Base-by-base conservation (phyloP, 2,888 invertebrate genomes). In the Azorinus chamasolen region DNA sequence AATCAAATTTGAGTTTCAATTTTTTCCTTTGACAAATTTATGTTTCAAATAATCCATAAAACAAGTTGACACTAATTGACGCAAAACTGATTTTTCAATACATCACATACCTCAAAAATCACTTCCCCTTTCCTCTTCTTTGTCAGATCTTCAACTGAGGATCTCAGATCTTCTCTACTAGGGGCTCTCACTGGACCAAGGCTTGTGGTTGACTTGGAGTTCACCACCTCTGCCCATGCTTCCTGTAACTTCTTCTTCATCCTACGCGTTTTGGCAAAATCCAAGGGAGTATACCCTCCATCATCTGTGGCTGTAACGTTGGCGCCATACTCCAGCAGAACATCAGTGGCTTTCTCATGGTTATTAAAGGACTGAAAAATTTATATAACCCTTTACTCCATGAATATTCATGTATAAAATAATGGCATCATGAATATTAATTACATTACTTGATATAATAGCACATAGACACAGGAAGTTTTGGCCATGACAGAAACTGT, bases 271-370 rank as follows among this genome's bases (percentile, higher is more conserved):
- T 90, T 89, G 41, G 92, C 92, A 20, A 92, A 85, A 61, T 93
- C 92, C 10, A 91, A 72, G 3, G 92, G 85, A 12, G 91, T 92
- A 16, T 88, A 76, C 12, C 93, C 92, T 24, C 86, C 78, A 70
- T 91, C 91, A 75, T 93, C 91, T 1, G 88, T 88, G 41, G 91
- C 46, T 0, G 88, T 88, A 32, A 91, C 88, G 63, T 92, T 90
- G 51, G 91, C 92, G 45, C 91, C 92, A 70, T 86, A 80, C 65
- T 87, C 78, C 32, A 92, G 79, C 14, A 92, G 79, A 8, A 83
- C 83, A 20, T 65, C 69, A 1, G 90, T 90, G 14, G 91, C 89
- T 48, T 78, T 76, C 46, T 90, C 89, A 79, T 91, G 90, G 62
- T 91, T 91, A 69, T 92, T 90, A 70, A 90, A 86, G 5, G 92